Conservation (phyloP, 2,797 vertebrate genomes). For the Megaceryle alcyon region DNA sequence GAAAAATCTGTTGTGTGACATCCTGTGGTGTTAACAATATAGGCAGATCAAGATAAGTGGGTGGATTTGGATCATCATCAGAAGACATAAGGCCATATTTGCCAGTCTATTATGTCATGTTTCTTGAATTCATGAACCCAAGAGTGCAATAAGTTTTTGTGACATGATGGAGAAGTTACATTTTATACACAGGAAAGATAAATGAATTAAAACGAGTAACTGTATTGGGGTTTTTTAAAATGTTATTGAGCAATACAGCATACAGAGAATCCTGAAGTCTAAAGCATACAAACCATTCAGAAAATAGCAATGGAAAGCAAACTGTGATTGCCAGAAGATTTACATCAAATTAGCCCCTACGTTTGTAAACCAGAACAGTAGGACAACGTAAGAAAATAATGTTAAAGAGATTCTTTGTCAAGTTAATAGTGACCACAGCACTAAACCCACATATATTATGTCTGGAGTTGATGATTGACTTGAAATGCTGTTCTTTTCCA, state of each 20-base stretch:
- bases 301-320: neutral
- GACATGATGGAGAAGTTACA: conserved; percentile 63
- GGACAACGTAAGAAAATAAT: neutral
- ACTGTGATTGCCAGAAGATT: neutral
- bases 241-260: neutral
- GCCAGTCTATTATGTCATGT: conserved; percentile 63
- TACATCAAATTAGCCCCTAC: neutral
- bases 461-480: neutral
- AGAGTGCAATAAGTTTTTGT: conserved; percentile 64
- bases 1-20: conserved; percentile 67
- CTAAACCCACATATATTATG: neutral
- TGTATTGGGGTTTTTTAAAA: neutral
- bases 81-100: conserved; percentile 69
- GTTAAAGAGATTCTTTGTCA: neutral
- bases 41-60: conserved; percentile 70
- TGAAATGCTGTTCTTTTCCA: neutral
- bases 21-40: conserved; percentile 65
- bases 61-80: conserved; percentile 69
- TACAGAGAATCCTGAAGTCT: neutral
- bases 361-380: neutral
- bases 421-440: neutral
- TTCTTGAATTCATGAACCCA: conserved; percentile 65
- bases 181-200: conserved; percentile 50
- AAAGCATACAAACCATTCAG: neutral
- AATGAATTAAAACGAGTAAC: conserved; percentile 54